Evolutionary conservation across 2,888 invertebrate species (phyloP).

Genomic region (Oscheius sp.): DNA sequence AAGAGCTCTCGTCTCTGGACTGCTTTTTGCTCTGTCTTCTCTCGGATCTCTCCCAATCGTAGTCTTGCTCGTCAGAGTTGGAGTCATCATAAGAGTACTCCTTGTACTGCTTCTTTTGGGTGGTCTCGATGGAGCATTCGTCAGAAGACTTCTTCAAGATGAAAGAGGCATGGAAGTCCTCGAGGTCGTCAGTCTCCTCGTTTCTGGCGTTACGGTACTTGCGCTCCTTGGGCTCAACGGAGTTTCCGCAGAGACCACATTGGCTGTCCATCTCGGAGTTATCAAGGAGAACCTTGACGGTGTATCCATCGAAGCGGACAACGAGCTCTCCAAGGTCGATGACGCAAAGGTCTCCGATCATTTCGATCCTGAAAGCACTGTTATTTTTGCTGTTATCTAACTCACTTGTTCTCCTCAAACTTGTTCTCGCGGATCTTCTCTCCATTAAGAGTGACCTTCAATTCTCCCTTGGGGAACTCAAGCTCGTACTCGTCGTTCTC

Average conservation of each 20-base stretch:
- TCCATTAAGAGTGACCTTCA: constrained; percentile 10
- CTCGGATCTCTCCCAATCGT: background rate
- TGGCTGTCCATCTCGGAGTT: constrained; percentile 51
- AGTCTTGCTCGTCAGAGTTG: constrained; percentile 48
- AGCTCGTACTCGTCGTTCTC: constrained; percentile 34
- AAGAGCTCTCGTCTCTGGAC: constrained; percentile 32
- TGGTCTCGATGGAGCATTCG: constrained; percentile 32
- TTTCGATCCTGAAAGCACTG: constrained; percentile 41
- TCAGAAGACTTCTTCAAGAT: constrained; percentile 45
- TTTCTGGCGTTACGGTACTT: constrained; percentile 60
- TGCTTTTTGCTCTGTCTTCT: constrained; percentile 45
- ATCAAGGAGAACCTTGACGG: constrained; percentile 51
- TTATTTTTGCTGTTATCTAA: background rate
- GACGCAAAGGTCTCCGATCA: constrained; percentile 37
- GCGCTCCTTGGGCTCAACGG: constrained; percentile 53
- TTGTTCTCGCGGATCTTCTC: constrained; percentile 7
- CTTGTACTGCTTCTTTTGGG: constrained; percentile 27
- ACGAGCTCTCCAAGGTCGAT: constrained; percentile 53
- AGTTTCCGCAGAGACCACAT: constrained; percentile 69
- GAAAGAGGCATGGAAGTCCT: constrained; percentile 65
- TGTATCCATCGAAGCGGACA: constrained; percentile 62
- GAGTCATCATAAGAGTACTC: constrained; percentile 48
- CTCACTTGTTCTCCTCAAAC: constrained; percentile 14
- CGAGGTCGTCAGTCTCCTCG: constrained; percentile 54
- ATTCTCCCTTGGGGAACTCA: constrained; percentile 14